Conservation (phyloP, 2,113 vertebrate species). For the Platichthys flesus region DNA sequence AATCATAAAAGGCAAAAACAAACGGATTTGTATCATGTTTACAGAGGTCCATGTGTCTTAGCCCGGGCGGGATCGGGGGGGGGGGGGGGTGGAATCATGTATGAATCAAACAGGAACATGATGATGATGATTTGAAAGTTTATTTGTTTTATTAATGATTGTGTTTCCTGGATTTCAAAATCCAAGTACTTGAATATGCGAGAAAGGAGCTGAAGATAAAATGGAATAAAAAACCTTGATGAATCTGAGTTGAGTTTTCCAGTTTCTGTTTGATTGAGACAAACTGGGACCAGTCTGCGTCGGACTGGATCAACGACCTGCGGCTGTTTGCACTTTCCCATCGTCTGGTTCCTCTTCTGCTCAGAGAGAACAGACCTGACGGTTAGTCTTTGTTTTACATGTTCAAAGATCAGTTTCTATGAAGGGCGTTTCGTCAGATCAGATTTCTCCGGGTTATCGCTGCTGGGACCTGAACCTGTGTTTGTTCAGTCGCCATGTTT, state of each 20-base stretch:
- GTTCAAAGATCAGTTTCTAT: neutral
- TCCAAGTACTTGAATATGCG: constrained; percentile 78
- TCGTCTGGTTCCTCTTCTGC: neutral
- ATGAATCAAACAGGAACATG: constrained; percentile 32
- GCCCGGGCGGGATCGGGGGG: constrained; percentile 23
- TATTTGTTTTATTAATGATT: constrained; percentile 69
- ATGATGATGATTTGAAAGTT: constrained; percentile 55
- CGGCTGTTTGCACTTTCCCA: too few species aligned
- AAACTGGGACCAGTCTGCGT: too few species aligned
- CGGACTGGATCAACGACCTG: too few species aligned
- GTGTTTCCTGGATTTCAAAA: constrained; percentile 71
- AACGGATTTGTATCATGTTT: constrained; percentile 80
- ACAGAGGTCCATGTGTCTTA: constrained; percentile 80
- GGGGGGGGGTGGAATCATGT: constrained; percentile 20
- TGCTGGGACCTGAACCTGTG: too few species aligned
- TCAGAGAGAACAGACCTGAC: too few species aligned
- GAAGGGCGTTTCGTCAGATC: neutral
- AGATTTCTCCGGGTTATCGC: too few species aligned
- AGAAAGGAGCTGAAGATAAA: constrained; percentile 37
- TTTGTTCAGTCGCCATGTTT: neutral
- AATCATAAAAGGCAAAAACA: constrained; percentile 65
- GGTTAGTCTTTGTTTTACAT: neutral
- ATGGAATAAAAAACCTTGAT: constrained; percentile 49
- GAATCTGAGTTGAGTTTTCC: constrained; percentile 29
- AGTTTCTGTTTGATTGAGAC: neutral